A percentile compares a stretch with the other conserved stretches of the same genome.
Conservation (phyloP, 2,888 invertebrate genomes). For the Apodemia duryi region DNA sequence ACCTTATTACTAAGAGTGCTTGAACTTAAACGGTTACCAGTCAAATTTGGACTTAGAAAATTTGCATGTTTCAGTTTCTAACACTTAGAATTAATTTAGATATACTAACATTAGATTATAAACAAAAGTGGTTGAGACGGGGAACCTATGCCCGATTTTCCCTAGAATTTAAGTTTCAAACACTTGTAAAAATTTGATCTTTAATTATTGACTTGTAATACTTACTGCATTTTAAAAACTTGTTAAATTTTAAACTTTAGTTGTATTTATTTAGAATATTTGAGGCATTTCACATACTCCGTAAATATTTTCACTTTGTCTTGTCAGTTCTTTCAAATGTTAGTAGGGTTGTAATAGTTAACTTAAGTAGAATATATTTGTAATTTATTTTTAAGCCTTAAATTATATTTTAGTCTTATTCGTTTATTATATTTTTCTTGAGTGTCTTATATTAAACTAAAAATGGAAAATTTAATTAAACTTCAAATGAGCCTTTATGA, state of each 20-base stretch:
- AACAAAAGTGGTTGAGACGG: slow-evolving; percentile 4
- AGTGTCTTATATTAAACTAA: too few species aligned
- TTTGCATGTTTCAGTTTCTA: not conserved
- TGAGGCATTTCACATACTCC: too few species aligned
- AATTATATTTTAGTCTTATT: too few species aligned
- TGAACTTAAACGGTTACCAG: not conserved
- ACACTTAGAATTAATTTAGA: not conserved
- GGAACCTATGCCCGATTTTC: slow-evolving; percentile 1
- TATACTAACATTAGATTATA: not conserved
- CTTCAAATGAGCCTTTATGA: too few species aligned
- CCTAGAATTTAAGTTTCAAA: not conserved
- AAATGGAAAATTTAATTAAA: too few species aligned
- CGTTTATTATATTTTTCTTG: too few species aligned
- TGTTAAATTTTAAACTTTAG: not conserved
- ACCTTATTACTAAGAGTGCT: slow-evolving; percentile 4
- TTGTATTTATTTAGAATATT: too few species aligned
- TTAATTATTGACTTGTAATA: not conserved
- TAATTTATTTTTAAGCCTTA: too few species aligned
- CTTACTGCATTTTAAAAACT: not conserved
- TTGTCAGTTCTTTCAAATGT: too few species aligned
- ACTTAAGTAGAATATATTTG: too few species aligned
- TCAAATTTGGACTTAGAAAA: not conserved
- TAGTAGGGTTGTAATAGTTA: too few species aligned
- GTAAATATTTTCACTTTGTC: too few species aligned
- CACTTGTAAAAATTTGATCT: not conserved